Evolutionary conservation across 1,140 invertebrate genomes (phyloP), one percentile per base, ranked within the genome.

Genomic region (Ceratina calcarata): DNA sequence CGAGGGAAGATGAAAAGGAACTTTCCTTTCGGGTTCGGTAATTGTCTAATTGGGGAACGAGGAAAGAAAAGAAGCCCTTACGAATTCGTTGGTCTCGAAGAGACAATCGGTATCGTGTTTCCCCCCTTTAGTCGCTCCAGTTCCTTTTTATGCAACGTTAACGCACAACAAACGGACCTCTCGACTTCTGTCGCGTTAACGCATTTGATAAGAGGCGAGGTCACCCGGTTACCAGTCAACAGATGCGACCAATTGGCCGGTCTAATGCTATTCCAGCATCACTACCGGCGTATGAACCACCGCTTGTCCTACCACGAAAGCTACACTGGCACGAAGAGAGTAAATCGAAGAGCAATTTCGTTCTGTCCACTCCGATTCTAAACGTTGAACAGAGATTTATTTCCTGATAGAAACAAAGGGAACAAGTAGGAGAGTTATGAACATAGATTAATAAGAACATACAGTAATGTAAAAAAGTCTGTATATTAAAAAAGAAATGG

Each of bases 171-270:
- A 89, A 88, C 78, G 82, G 75, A 81, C 86, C 84, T 86, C 85
- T 87, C 78, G 72, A 82, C 80, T 88, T 79, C 83, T 89, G 89
- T 90, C 87, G 86, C 84, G 85, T 90, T 86, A 86, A 88, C 83
- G 86, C 77, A 82, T 88, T 88, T 90, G 89, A 90, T 90, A 90
- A 87, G 82, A 85, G 72, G 68, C 87, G 88, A 90, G 89, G 89
- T 90, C 89, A 89, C 80, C 79, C 78, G 84, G 81, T 89, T 82
- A 83, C 81, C 84, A 83, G 81, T 86, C 84, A 85, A 89, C 87
- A 88, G 81, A 89, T 87, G 83, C 84, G 83, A 32, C 66, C 78
- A 89, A 89, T 90, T 89, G 83, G 60, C n/a, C 71, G 55, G 57
- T 37, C 86, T 80, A 86, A 80, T 86, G 49, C 69, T 58, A 73